Percentiles rank a stretch among this genome's conserved stretches.
Conservation (phyloP, 2,888 invertebrate species). For the Phengaris arion region DNA sequence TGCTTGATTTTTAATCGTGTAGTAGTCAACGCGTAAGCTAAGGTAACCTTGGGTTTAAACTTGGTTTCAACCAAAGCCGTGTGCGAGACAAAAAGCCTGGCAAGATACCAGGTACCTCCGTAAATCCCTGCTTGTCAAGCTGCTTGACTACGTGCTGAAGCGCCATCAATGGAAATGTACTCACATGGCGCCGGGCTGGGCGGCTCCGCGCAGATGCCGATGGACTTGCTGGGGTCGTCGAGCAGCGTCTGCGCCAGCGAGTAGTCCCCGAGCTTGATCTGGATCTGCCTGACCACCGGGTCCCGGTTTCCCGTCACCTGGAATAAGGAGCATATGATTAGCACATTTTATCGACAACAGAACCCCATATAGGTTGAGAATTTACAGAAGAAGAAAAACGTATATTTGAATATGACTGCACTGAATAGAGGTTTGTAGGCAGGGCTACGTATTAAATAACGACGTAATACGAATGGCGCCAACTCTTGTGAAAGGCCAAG, state of each 20-base stretch:
- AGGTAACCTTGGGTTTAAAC: too few species aligned
- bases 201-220: constrained; percentile 86
- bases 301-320: constrained; percentile 83
- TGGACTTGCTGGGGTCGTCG: constrained; percentile 82
- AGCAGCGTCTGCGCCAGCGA: constrained; percentile 83
- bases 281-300: constrained; percentile 84
- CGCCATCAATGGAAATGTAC: constrained; percentile 42
- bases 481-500: not conserved
- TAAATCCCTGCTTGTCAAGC: too few species aligned
- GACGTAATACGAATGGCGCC: not conserved
- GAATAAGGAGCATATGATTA: constrained; percentile 39
- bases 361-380: not conserved
- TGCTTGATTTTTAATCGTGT: too few species aligned
- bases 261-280: constrained; percentile 85
- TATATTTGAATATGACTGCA: not conserved
- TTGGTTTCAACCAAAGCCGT: too few species aligned
- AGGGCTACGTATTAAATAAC: not conserved
- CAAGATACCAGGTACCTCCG: too few species aligned
- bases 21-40: too few species aligned
- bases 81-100: too few species aligned
- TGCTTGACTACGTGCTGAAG: too few species aligned
- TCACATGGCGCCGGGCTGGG: constrained; percentile 82
- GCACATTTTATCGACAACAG: too few species aligned
- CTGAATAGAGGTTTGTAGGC: not conserved
- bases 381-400: not conserved